Percentiles rank a stretch among this genome's conserved stretches.
Evolutionary conservation across 2,888 invertebrate species (phyloP).

Genomic region (Chaitophorus viminalis): DNA sequence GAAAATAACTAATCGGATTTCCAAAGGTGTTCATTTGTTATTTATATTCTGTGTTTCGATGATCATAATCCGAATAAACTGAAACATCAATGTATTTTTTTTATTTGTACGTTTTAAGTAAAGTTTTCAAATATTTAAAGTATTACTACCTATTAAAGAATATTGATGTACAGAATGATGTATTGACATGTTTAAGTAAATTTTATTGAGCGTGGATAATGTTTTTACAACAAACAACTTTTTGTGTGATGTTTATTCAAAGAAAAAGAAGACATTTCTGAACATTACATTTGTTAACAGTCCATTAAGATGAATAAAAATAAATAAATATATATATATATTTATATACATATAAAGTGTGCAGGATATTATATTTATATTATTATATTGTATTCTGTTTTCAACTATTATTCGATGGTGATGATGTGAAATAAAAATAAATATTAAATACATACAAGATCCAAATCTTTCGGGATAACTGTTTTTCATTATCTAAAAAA

Average conservation of each 20-base stretch:
- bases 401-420: not conserved
- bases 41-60: not conserved
- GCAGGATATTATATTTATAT: not conserved
- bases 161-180: not conserved
- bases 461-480: not conserved
- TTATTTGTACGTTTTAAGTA: not conserved
- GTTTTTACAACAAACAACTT: not conserved
- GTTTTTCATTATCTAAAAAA: not conserved
- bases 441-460: not conserved
- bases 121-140: not conserved
- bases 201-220: not conserved
- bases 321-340: too few relatives aligned
- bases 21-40: not conserved
- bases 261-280: not conserved
- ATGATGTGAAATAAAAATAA: not conserved
- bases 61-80: not conserved
- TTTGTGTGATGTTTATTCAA: not conserved
- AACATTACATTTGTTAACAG: too few relatives aligned
- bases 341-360: not conserved
- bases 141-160: not conserved
- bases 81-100: not conserved
- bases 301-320: too few relatives aligned
- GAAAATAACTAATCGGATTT: conserved; percentile 39
- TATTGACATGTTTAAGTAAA: not conserved
- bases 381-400: not conserved